phyloP scores from a whole-genome alignment of 2,888 invertebrate genomes.

The Lithophane semibrunnea region DNA sequence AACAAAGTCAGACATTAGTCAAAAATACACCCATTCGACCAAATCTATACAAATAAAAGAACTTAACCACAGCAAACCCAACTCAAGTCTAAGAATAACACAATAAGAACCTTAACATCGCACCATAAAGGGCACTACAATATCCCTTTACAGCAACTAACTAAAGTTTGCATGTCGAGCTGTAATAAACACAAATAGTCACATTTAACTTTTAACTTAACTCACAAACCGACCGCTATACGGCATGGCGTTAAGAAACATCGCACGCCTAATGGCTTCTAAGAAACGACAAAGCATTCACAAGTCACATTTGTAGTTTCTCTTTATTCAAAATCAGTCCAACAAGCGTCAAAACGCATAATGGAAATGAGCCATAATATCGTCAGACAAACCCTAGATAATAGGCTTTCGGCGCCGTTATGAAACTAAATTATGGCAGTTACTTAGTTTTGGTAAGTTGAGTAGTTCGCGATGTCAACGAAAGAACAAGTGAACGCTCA shows the following conservation, averaged over 20 bases:
- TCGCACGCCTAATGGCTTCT: conserved; percentile 25
- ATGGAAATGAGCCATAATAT: conserved; percentile 39
- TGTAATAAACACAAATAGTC: conserved; percentile 25
- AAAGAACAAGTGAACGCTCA: conserved; percentile 59
- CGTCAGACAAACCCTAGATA: conserved; percentile 39
- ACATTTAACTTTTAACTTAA: conserved; percentile 29
- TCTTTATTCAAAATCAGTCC: conserved; percentile 24
- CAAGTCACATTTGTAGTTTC: conserved; percentile 30
- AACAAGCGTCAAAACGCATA: conserved; percentile 30
- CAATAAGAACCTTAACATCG: conserved; percentile 1
- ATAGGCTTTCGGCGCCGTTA: conserved; percentile 41
- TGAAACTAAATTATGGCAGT: conserved; percentile 55
- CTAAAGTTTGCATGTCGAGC: conserved; percentile 12
- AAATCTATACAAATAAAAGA: background rate
- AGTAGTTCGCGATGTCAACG: conserved; percentile 48
- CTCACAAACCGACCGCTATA: background rate
- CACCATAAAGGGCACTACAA: conserved; percentile 14
- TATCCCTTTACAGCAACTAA: background rate
- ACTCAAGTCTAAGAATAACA: conserved; percentile 9
- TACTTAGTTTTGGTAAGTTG: conserved; percentile 43
- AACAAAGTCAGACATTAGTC: conserved; percentile 1
- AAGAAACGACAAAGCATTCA: conserved; percentile 35
- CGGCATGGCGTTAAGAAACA: conserved; percentile 11
- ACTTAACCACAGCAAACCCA: background rate
- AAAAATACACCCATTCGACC: background rate